A percentile compares a stretch with the other conserved stretches of the same genome.
Evolutionary conservation across 2,888 invertebrate genomes (phyloP).

Genomic region (Polydesmus complanatus): DNA sequence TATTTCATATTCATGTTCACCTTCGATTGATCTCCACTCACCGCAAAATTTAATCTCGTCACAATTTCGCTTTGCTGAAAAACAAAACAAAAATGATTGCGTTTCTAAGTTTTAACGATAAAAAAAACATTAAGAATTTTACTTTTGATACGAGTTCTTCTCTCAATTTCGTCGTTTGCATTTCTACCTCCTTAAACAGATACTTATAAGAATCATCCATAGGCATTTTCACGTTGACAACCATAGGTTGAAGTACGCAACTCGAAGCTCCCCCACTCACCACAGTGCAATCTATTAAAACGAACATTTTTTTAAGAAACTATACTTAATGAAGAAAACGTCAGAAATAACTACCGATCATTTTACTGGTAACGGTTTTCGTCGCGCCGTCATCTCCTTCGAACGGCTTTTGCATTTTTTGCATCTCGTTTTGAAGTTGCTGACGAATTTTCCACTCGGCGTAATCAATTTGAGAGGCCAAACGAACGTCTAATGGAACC

Average conservation of each 20-base stretch:
- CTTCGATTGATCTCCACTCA: slow-evolving; percentile 10
- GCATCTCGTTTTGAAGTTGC: slow-evolving; percentile 1
- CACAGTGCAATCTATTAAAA: not conserved
- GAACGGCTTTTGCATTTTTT: slow-evolving; percentile 3
- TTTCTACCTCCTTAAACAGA: slow-evolving; percentile 12
- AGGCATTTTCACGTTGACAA: slow-evolving; percentile 10
- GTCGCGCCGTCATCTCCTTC: not conserved
- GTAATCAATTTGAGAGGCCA: slow-evolving; percentile 32
- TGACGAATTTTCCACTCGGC: slow-evolving; percentile 32
- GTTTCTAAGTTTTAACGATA: not conserved
- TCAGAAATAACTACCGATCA: not conserved
- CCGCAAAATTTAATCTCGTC: not conserved
- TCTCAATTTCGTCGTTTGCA: slow-evolving; percentile 8
- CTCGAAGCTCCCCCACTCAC: not conserved
- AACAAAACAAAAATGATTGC: not conserved
- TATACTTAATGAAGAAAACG: too few species aligned
- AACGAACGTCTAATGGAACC: slow-evolving; percentile 34
- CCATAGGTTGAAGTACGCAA: not conserved
- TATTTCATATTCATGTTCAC: slow-evolving; percentile 22
- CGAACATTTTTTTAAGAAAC: too few species aligned
- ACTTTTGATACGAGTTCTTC: not conserved
- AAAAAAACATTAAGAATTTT: not conserved
- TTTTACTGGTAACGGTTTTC: not conserved
- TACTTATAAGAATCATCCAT: slow-evolving; percentile 3
- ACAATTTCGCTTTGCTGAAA: slow-evolving; percentile 3